Conservation (phyloP, 2,113 vertebrate species). For the Cochlearius cochlearius region DNA sequence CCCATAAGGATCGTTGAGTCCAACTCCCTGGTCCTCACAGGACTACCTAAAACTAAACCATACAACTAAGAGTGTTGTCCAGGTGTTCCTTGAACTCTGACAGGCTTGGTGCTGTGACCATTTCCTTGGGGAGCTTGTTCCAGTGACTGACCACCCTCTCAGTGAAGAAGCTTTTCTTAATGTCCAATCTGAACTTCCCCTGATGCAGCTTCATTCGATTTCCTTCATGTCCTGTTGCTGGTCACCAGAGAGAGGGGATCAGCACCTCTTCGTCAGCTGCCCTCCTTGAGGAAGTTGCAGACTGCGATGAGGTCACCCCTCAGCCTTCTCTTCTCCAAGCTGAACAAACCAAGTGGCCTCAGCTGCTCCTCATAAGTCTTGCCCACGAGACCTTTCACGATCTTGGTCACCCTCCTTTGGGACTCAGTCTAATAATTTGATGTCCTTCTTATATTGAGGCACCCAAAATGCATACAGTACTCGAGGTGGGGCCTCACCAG, state of each 20-base stretch:
- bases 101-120: background rate
- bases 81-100: background rate
- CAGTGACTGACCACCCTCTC: background rate
- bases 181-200: background rate
- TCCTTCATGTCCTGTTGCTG: background rate
- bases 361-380: background rate
- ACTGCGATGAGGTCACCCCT: background rate
- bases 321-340: background rate
- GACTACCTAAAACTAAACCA: background rate
- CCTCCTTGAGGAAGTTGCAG: background rate
- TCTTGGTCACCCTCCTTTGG: background rate
- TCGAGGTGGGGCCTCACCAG: background rate
- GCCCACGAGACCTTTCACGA: background rate
- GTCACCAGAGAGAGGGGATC: background rate
- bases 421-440: background rate
- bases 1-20: background rate
- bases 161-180: background rate
- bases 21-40: background rate
- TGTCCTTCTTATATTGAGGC: background rate
- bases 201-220: background rate
- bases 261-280: background rate
- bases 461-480: background rate
- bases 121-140: background rate
- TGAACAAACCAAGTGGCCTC: background rate
- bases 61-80: background rate